Evolutionary conservation across 2,888 invertebrate genomes (phyloP), one percentile per base, ranked within the genome.

Genomic region (Diachrysia chrysitis): DNA sequence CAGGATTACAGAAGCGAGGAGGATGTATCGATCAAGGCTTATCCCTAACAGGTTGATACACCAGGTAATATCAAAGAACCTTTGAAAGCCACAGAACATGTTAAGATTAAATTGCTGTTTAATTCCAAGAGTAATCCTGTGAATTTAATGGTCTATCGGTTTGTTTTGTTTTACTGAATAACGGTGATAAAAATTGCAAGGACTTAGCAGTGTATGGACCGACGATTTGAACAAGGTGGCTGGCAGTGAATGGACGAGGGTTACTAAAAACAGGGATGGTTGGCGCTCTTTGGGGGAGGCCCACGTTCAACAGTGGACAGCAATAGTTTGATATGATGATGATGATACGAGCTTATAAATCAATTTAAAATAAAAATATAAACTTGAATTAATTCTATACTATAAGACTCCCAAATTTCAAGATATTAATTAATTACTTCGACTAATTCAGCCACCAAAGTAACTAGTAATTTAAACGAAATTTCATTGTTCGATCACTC

Each of bases 401-500:
- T 6, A n/a, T n/a, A n/a, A n/a, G n/a, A 17, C 53, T 53, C 37
- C n/a, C 14, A 42, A n/a, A n/a, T 48, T 35, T 35, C 37, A 48
- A 63, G 5, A 48, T 25, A 62, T 32, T 48, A 21, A 32, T 56
- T 69, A 67, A 69, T 71, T 65, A 71, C 64, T 56, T 58, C 19
- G 21, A 23, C 57, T 56, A 71, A 66, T 68, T 51, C 69, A 63
- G 53, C 58, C 53, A 64, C 69, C 51, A 35, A 59, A 73, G 65
- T 72, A 79, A 78, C 78, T 83, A 84, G 83, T 83, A 83, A 84
- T 87, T 87, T 73, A 55, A 71, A 71, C 77, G 82, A 76, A 78
- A 68, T 75, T 74, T 73, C 76, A 80, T 83, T 86, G 79, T 85
- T 75, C 71, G 74, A 81, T 82, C 78, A 83, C 73, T 83, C 79